Conservation (phyloP, 1,140 invertebrate genomes). For the Zophobas morio region DNA sequence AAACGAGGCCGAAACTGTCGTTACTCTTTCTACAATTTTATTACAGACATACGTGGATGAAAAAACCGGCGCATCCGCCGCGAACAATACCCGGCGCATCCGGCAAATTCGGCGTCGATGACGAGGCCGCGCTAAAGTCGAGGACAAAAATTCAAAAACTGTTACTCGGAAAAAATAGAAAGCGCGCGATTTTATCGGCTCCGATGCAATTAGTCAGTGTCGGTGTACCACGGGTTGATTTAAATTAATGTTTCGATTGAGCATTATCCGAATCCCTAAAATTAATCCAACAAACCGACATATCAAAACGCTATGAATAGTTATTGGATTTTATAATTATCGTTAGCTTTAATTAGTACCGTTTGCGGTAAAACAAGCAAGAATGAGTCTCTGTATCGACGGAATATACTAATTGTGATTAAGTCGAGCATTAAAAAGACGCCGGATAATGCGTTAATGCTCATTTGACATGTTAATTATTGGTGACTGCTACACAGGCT, state of each 20-base stretch:
- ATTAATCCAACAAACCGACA: conserved; percentile 25
- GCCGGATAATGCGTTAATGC: conserved; percentile 35
- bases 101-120: background rate
- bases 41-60: too few species aligned
- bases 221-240: conserved; percentile 19
- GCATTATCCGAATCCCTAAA: conserved; percentile 21
- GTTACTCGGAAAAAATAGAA: background rate
- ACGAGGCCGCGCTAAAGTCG: too few species aligned
- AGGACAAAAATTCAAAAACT: background rate
- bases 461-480: conserved; percentile 42
- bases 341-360: conserved; percentile 13
- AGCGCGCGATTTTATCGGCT: conserved; percentile 2
- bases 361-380: background rate
- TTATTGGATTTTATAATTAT: conserved; percentile 28
- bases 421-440: conserved; percentile 22
- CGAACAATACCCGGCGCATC: background rate
- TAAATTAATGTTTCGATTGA: conserved; percentile 41
- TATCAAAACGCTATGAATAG: conserved; percentile 24
- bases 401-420: conserved; percentile 5
- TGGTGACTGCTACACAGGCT: conserved; percentile 22
- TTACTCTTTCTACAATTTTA: too few species aligned
- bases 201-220: conserved; percentile 34
- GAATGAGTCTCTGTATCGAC: background rate
- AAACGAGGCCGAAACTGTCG: too few species aligned
- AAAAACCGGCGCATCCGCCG: too few species aligned